phyloP scores from a whole-genome alignment of 2,797 vertebrate species.

The Brachyalestes nurse region DNA sequence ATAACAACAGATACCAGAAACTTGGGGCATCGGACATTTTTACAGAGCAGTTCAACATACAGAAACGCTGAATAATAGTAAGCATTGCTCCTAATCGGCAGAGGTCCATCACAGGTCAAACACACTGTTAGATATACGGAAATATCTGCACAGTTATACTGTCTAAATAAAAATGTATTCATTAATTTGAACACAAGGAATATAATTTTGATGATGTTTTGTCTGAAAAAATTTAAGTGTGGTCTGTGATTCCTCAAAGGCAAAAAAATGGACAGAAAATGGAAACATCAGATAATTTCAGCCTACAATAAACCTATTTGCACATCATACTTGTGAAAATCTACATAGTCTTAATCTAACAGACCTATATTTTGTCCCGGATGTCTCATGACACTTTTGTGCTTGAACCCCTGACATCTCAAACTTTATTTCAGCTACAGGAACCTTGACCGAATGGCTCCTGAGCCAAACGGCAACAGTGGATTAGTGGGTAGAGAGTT shows the following conservation, averaged over 20 bases:
- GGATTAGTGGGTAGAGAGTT: constrained; percentile 26
- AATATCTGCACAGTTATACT: no score
- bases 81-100: no score
- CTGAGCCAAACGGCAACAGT: not conserved
- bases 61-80: no score
- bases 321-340: not conserved
- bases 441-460: not conserved
- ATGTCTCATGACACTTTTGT: not conserved
- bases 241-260: not conserved
- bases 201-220: not conserved
- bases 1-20: no score
- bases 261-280: not conserved
- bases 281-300: not conserved
- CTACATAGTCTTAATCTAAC: not conserved
- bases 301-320: not conserved
- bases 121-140: no score
- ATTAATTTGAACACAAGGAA: no score
- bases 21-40: no score
- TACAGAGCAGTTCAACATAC: no score
- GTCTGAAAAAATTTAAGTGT: not conserved
- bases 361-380: not conserved
- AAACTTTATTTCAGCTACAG: not conserved
- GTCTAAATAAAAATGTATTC: no score
- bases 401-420: not conserved
- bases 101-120: no score